phyloP scores from a whole-genome alignment of 2,113 vertebrate species.

The Pavo muticus region DNA sequence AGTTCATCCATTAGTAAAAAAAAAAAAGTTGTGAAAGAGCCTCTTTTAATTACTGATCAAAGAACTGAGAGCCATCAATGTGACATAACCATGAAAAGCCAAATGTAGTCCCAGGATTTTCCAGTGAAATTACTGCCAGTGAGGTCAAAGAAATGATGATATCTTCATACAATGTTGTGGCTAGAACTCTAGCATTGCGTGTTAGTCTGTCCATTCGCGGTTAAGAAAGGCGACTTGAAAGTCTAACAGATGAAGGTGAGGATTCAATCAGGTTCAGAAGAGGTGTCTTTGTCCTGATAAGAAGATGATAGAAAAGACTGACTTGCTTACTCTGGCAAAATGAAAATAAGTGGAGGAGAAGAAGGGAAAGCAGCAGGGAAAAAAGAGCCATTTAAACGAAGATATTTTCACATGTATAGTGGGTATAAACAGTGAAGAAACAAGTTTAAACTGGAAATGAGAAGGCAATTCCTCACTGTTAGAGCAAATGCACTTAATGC shows the following conservation, averaged over 20 bases:
- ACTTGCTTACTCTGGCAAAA: not conserved
- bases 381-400: not conserved
- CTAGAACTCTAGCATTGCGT: not conserved
- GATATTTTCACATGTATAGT: not conserved
- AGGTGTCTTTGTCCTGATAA: not conserved
- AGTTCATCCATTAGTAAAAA: not conserved
- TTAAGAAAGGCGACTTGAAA: not conserved
- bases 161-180: not conserved
- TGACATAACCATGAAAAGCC: not conserved
- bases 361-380: not conserved
- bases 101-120: not conserved
- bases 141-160: not conserved
- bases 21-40: not conserved
- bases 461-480: not conserved
- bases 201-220: not conserved
- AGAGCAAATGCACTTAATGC: conserved; percentile 14
- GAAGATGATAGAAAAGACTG: not conserved
- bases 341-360: not conserved
- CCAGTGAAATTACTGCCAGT: not conserved
- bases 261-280: not conserved
- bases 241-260: not conserved
- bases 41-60: not conserved
- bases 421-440: conserved; percentile 2
- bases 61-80: not conserved
- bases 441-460: not conserved